These are phyloP conservation scores for Alethe diademata DNA, from an alignment of 2,113 vertebrate species.

Conservation along the genomic window DNA sequence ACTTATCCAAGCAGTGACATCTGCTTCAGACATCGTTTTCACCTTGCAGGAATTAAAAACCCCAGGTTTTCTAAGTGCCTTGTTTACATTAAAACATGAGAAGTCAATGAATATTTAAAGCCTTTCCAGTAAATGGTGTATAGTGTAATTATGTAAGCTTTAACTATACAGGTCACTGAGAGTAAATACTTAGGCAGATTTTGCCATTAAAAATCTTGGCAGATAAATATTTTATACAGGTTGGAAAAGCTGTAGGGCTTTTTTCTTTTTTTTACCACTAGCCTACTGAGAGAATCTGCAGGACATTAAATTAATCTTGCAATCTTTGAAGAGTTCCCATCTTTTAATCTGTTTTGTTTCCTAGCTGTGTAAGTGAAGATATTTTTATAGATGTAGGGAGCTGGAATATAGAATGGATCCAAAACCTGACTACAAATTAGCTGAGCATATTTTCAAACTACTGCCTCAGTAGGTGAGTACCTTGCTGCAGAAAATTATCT, in stretches of 20 bases:
- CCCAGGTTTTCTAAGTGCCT: slow-evolving; percentile 35
- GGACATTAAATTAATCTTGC: slow-evolving; percentile 40
- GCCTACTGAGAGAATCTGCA: slow-evolving; percentile 18
- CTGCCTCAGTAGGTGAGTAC: not conserved
- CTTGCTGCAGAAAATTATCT: not conserved
- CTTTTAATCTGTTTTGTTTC: slow-evolving; percentile 29
- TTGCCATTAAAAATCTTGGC: slow-evolving; percentile 45
- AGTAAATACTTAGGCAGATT: slow-evolving; percentile 40
- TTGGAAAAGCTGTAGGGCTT: not conserved
- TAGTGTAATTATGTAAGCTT: slow-evolving; percentile 47
- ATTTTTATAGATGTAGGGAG: not conserved
- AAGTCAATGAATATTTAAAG: slow-evolving; percentile 65
- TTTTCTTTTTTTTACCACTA: not conserved
- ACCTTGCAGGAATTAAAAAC: slow-evolving; percentile 46
- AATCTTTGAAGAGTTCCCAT: slow-evolving; percentile 14
- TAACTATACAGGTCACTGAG: slow-evolving; percentile 35
- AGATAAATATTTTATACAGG: slow-evolving; percentile 55
- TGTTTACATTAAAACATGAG: slow-evolving; percentile 55
- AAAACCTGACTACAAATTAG: not conserved
- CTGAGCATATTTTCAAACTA: slow-evolving; percentile 1
- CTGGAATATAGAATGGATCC: not conserved
- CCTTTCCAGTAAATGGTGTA: slow-evolving; percentile 45
- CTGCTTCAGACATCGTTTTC: slow-evolving; percentile 25
- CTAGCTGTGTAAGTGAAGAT: not conserved
- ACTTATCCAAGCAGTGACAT: not conserved